Conservation (phyloP, 2,888 invertebrate genomes). For the Cantharis lateralis region DNA sequence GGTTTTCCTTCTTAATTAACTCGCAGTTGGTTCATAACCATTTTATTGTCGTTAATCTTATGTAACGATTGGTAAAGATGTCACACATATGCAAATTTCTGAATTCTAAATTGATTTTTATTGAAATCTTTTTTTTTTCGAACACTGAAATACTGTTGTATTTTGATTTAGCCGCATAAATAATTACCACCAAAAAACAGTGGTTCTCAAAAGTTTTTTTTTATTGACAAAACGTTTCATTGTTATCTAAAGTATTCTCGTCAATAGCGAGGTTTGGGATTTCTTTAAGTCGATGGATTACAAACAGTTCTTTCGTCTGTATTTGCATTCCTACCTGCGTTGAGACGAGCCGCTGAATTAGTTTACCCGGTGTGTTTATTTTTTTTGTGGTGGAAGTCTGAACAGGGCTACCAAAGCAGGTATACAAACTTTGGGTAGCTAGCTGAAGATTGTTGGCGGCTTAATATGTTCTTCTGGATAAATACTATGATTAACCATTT, state of each 20-base stretch:
- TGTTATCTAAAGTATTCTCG: neutral
- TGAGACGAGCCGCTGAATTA: slow-evolving; percentile 3
- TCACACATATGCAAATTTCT: neutral
- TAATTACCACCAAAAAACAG: neutral
- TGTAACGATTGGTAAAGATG: neutral
- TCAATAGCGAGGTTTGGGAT: neutral
- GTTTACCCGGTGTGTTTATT: slow-evolving; percentile 8
- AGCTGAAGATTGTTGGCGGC: slow-evolving; percentile 1
- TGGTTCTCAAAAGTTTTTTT: neutral
- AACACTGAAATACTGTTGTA: neutral
- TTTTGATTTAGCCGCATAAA: neutral
- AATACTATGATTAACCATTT: slow-evolving; percentile 29
- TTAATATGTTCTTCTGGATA: slow-evolving; percentile 6
- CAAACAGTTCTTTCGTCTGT: slow-evolving; percentile 12
- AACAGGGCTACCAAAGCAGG: neutral
- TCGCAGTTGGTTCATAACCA: neutral
- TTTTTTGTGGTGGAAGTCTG: slow-evolving; percentile 11
- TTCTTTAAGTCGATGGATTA: neutral
- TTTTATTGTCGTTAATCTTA: neutral
- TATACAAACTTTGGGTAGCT: neutral
- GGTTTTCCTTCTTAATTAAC: neutral
- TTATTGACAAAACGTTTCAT: neutral
- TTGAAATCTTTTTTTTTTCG: neutral
- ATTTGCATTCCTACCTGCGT: slow-evolving; percentile 29
- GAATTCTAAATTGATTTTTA: neutral